Evolutionary conservation across 2,113 vertebrate species (phyloP).

Genomic region (Halcyon senegalensis): DNA sequence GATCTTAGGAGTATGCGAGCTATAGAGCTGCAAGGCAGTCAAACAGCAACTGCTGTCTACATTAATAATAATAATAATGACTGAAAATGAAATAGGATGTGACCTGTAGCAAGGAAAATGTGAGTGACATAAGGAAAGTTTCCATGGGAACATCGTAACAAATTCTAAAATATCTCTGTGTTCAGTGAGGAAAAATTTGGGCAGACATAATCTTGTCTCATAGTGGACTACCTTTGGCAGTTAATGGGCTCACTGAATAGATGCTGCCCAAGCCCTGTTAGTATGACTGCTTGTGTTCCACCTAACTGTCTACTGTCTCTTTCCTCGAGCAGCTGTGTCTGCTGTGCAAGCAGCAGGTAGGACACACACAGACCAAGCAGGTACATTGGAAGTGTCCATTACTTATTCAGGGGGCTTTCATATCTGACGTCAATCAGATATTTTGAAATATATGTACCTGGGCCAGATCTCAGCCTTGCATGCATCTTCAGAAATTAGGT

Average conservation of each 20-base stretch:
- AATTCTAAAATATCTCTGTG: background rate
- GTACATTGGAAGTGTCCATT: background rate
- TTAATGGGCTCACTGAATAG: background rate
- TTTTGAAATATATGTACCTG: background rate
- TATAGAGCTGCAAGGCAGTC: background rate
- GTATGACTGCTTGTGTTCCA: background rate
- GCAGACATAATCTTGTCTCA: background rate
- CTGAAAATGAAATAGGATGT: background rate
- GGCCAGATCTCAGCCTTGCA: background rate
- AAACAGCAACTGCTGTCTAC: rapidly evolving
- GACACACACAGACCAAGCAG: background rate
- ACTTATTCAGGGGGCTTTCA: background rate
- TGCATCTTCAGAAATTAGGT: background rate
- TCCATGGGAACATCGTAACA: constrained; percentile 21
- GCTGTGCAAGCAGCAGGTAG: background rate
- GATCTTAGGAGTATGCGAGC: background rate
- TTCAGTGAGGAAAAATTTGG: background rate
- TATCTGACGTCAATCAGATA: background rate
- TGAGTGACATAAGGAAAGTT: background rate
- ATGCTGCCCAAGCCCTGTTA: background rate
- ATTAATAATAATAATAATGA: background rate
- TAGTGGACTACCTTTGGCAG: background rate
- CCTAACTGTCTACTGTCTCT: background rate
- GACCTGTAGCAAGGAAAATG: background rate
- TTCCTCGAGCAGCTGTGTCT: background rate